Conservation (phyloP, 2,797 vertebrate genomes). For the Sebastes oblongus region DNA sequence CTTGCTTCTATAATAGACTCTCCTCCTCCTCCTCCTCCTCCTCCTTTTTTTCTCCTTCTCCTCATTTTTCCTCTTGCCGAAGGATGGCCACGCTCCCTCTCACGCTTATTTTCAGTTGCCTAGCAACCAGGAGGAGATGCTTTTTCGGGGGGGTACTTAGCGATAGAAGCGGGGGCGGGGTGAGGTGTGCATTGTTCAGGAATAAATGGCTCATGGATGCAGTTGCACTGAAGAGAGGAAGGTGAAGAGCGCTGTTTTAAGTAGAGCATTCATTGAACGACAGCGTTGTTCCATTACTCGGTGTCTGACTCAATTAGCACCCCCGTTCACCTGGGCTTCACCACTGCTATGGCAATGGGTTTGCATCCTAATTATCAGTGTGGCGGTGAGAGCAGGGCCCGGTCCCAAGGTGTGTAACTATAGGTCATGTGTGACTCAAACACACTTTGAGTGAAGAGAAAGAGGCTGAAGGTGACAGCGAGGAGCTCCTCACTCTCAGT, state of each 20-base stretch:
- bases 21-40: background rate
- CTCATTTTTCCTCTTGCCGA: constrained; percentile 29
- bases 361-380: constrained; percentile 11
- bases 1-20: background rate
- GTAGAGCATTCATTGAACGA: background rate
- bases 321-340: constrained; percentile 24
- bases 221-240: background rate
- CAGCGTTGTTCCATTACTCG: constrained; percentile 12
- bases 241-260: constrained; percentile 11
- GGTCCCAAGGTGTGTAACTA: background rate
- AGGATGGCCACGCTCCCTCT: constrained; percentile 62
- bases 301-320: constrained; percentile 5
- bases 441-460: background rate
- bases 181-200: constrained; percentile 61
- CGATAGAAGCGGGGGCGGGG: constrained; percentile 48
- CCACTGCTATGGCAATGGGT: background rate
- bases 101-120: constrained; percentile 78
- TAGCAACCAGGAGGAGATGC: constrained; percentile 75
- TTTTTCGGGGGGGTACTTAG: constrained; percentile 65
- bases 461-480: constrained; percentile 4
- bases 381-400: background rate
- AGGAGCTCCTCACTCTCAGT: background rate
- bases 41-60: background rate
- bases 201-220: constrained; percentile 40
- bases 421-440: background rate